These are phyloP conservation scores for Polypterus senegalus DNA, from an alignment of 2,113 vertebrate species.

Conservation along the genomic window DNA sequence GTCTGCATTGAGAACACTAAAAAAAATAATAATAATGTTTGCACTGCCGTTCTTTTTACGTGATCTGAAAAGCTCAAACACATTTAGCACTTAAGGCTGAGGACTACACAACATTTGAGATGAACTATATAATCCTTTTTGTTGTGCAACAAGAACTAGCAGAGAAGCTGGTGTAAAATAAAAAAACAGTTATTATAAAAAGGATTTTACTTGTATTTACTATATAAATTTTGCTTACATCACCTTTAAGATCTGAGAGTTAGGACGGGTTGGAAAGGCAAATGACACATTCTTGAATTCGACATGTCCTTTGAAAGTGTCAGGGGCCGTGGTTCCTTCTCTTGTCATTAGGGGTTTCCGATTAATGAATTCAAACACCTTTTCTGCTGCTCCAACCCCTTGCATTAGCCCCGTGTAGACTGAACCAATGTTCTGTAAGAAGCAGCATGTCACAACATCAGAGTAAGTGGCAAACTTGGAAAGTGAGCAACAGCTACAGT, in stretches of 20 bases:
- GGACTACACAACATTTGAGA: too few species aligned
- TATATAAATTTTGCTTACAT: constrained; percentile 8
- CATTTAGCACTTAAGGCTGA: too few species aligned
- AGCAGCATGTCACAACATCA: fast-evolving
- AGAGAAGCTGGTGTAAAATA: constrained; percentile 9
- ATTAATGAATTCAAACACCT: constrained; percentile 90
- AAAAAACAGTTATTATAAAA: constrained; percentile 4
- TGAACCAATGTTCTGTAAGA: constrained; percentile 67
- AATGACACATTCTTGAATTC: constrained; percentile 82
- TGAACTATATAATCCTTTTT: background rate
- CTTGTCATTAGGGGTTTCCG: constrained; percentile 62
- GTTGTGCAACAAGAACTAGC: constrained; percentile 5
- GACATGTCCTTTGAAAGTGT: constrained; percentile 64
- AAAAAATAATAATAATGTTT: too few species aligned
- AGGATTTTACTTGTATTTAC: too few species aligned
- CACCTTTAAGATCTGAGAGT: constrained; percentile 77
- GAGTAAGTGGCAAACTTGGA: background rate
- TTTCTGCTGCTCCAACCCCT: constrained; percentile 87
- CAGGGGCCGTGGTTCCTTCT: constrained; percentile 61
- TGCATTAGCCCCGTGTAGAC: constrained; percentile 95
- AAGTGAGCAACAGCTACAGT: background rate
- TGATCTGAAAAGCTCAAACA: too few species aligned
- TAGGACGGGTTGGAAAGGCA: constrained; percentile 72
- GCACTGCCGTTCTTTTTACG: too few species aligned
- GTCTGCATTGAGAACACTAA: too few species aligned